These are phyloP conservation scores for Sturmia bella DNA, from an alignment of 2,888 invertebrate species.

Conservation along the genomic window DNA sequence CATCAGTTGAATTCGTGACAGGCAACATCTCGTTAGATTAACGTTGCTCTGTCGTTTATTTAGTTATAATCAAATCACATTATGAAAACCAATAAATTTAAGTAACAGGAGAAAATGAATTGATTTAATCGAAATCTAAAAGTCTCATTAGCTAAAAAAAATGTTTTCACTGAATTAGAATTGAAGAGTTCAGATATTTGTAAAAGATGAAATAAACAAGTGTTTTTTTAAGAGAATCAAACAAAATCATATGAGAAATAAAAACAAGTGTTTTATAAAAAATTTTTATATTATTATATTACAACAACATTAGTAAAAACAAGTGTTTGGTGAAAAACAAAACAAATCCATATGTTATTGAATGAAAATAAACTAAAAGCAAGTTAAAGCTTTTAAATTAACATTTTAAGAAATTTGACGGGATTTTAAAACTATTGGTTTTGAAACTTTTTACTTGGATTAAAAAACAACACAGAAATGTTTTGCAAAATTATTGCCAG, in stretches of 20 bases:
- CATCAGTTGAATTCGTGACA: conserved; percentile 82
- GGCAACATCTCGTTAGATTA: conserved; percentile 80
- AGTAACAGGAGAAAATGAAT: conserved; percentile 43
- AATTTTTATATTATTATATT: conserved; percentile 19
- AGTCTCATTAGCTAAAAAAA: background rate
- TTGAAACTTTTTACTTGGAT: background rate
- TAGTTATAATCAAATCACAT: conserved; percentile 64
- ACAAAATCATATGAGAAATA: conserved; percentile 13
- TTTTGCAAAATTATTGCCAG: background rate
- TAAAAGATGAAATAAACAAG: conserved; percentile 53
- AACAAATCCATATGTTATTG: conserved; percentile 1
- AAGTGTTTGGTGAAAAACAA: conserved; percentile 48
- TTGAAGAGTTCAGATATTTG: background rate
- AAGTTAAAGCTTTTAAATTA: background rate
- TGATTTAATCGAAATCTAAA: conserved; percentile 13
- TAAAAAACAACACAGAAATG: conserved; percentile 22
- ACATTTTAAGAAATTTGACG: background rate
- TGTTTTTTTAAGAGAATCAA: conserved; percentile 48
- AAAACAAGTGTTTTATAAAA: conserved; percentile 42
- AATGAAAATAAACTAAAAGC: conserved; percentile 1
- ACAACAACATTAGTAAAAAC: conserved; percentile 33
- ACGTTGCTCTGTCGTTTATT: conserved; percentile 76
- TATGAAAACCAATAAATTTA: conserved; percentile 50
- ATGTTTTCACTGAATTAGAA: background rate
- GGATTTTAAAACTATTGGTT: background rate